A percentile compares a stretch with the other conserved stretches of the same genome.
These are phyloP conservation scores for Mungos mungo DNA, from an alignment of 2,113 vertebrate species.

Conservation along the genomic window DNA sequence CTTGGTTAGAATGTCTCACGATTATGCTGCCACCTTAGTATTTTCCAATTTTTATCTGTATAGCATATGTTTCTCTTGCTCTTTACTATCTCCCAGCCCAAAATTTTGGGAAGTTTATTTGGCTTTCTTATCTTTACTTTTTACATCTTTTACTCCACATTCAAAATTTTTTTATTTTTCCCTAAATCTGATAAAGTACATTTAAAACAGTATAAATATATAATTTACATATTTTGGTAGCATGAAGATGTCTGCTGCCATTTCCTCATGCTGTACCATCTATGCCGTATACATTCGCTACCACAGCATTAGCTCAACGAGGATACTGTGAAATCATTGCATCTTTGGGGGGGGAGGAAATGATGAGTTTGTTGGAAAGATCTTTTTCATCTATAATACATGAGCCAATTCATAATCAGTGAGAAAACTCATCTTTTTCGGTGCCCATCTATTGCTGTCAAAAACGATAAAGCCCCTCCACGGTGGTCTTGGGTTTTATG, in stretches of 20 bases:
- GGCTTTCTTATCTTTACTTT: slow-evolving; percentile 27
- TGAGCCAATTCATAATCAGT: not conserved
- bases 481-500: not conserved
- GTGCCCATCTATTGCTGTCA: not conserved
- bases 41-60: slow-evolving; percentile 25
- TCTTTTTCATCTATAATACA: not conserved
- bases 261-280: not conserved
- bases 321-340: not conserved
- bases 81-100: slow-evolving; percentile 32
- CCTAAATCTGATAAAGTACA: not conserved
- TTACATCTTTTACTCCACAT: slow-evolving; percentile 16
- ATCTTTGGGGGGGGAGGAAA: not conserved
- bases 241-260: not conserved
- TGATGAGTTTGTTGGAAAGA: not conserved
- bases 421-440: not conserved
- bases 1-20: slow-evolving; percentile 51
- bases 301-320: not conserved
- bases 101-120: slow-evolving; percentile 52
- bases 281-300: accelerated
- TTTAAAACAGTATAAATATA: not conserved
- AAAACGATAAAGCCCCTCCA: not conserved
- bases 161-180: slow-evolving; percentile 37
- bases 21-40: slow-evolving; percentile 3
- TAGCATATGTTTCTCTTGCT: not conserved
- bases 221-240: not conserved